phyloP scores from a whole-genome alignment of 92 coral and sea anemone genomes.

The Epizoanthus fatuus region DNA sequence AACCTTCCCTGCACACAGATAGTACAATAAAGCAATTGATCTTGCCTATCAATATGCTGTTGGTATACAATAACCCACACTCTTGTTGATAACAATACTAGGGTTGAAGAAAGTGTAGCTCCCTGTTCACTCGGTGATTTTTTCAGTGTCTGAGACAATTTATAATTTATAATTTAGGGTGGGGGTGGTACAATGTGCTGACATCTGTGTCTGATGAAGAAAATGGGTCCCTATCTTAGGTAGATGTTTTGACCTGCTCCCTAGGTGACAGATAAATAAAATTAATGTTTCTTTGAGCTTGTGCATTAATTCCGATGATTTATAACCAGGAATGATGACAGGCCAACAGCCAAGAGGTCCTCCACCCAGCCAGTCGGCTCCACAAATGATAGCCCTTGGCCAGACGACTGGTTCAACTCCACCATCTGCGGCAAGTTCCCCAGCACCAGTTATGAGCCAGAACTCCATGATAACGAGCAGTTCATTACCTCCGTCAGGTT shows the following conservation, averaged over 20 bases:
- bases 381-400: slow-evolving; percentile 50
- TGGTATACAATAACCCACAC: no score
- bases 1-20: no score
- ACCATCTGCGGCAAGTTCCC: slow-evolving; percentile 82
- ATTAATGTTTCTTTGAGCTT: background rate
- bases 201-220: no score
- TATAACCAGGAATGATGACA: slow-evolving; percentile 21
- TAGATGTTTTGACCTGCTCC: background rate
- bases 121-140: no score
- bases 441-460: slow-evolving; percentile 85
- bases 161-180: no score
- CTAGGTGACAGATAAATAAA: background rate
- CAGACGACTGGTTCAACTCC: slow-evolving; percentile 75
- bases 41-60: no score
- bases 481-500: slow-evolving; percentile 91
- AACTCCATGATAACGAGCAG: slow-evolving; percentile 79
- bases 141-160: no score
- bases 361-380: slow-evolving; percentile 21
- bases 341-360: slow-evolving; percentile 32
- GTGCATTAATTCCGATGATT: background rate
- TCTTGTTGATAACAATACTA: no score
- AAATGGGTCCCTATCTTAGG: background rate
- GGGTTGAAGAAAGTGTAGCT: no score
- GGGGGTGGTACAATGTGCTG: no score
- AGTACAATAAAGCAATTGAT: no score